These are phyloP conservation scores for Mamestra brassicae DNA, from an alignment of 2,888 invertebrate species.

Conservation along the genomic window DNA sequence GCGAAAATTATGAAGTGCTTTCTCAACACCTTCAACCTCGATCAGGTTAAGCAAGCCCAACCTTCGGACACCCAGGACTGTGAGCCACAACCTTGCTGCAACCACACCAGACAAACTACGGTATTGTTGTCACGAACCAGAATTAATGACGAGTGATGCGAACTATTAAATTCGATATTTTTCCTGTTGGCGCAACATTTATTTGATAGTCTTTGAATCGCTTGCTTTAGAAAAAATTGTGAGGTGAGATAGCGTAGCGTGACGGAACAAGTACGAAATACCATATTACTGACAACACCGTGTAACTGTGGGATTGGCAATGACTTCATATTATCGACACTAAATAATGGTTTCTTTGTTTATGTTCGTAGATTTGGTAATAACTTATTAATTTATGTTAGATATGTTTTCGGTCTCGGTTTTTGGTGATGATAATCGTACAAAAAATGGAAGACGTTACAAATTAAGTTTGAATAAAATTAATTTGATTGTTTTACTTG, in stretches of 20 bases:
- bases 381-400: not conserved
- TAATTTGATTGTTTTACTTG: not conserved
- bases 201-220: constrained; percentile 4
- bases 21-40: constrained; percentile 27
- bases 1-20: constrained; percentile 20
- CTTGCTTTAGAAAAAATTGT: not conserved
- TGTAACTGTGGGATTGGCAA: constrained; percentile 11
- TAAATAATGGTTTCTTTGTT: constrained; percentile 10
- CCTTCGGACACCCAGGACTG: constrained; percentile 43
- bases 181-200: constrained; percentile 39
- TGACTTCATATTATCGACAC: constrained; percentile 20
- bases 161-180: constrained; percentile 33
- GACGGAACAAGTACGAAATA: constrained; percentile 19
- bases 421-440: constrained; percentile 1
- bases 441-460: not conserved
- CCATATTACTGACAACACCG: not conserved
- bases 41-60: constrained; percentile 36
- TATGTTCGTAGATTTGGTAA: constrained; percentile 10
- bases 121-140: constrained; percentile 48
- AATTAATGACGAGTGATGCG: constrained; percentile 14
- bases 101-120: constrained; percentile 10
- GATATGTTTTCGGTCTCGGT: not conserved
- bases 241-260: constrained; percentile 9
- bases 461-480: constrained; percentile 9
- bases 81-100: constrained; percentile 28